These are phyloP conservation scores for Drosophila mulleri DNA, from an alignment of 2,888 invertebrate genomes.

Conservation along the genomic window DNA sequence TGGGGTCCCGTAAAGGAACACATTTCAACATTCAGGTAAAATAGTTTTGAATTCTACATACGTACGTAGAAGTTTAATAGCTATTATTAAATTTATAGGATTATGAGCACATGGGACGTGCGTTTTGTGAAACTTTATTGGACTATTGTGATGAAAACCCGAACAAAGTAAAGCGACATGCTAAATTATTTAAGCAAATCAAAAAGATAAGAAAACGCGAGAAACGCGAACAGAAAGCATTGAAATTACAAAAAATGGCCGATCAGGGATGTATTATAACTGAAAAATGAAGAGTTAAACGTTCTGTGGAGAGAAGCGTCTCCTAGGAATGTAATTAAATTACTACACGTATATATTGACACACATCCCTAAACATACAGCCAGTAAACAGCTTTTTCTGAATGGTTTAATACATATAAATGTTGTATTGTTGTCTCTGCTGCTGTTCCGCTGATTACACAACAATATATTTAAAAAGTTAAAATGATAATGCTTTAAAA, in stretches of 20 bases:
- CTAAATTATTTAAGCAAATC: slow-evolving; percentile 83
- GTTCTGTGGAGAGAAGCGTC: slow-evolving; percentile 83
- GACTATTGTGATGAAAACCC: slow-evolving; percentile 96
- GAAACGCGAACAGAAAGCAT: slow-evolving; percentile 84
- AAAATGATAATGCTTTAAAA: background rate
- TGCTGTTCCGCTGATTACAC: slow-evolving; percentile 15
- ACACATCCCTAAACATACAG: slow-evolving; percentile 11
- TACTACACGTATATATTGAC: slow-evolving; percentile 12
- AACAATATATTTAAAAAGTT: background rate
- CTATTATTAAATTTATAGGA: slow-evolving; percentile 85
- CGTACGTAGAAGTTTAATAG: background rate
- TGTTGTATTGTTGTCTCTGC: slow-evolving; percentile 17
- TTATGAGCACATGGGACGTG: slow-evolving; percentile 93
- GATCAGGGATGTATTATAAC: slow-evolving; percentile 85
- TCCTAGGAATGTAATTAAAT: slow-evolving; percentile 68
- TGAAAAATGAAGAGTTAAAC: slow-evolving; percentile 82
- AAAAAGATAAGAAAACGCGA: slow-evolving; percentile 85
- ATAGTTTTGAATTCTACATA: slow-evolving; percentile 5
- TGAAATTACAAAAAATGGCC: slow-evolving; percentile 85
- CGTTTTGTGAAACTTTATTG: slow-evolving; percentile 96
- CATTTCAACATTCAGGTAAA: slow-evolving; percentile 90
- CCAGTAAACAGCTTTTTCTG: slow-evolving; percentile 27
- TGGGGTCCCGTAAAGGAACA: slow-evolving; percentile 92
- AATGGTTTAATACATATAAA: slow-evolving; percentile 14
- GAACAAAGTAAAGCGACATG: slow-evolving; percentile 88